A percentile compares a stretch with the other conserved stretches of the same genome.
These are phyloP conservation scores for Engraulis encrasicolus DNA, from an alignment of 2,113 vertebrate genomes.

Conservation along the genomic window DNA sequence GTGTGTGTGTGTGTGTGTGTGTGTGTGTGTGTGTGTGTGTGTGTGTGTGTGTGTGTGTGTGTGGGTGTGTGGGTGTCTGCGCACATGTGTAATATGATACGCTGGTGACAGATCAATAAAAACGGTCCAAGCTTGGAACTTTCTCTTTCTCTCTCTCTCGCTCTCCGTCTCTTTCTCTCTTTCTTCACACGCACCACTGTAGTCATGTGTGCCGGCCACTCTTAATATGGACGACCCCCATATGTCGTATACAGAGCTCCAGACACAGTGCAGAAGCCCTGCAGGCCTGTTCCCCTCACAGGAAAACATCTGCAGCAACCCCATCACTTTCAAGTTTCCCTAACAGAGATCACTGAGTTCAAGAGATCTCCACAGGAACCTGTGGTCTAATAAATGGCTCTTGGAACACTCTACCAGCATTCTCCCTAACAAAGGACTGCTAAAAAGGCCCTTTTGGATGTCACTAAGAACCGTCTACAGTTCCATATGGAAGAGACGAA, in stretches of 20 bases:
- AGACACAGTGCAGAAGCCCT: background rate
- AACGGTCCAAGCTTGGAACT: background rate
- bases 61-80: no score
- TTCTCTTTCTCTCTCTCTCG: background rate
- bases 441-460: background rate
- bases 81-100: background rate
- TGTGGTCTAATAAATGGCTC: background rate
- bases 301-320: background rate
- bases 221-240: background rate
- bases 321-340: background rate
- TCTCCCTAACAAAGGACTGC: background rate
- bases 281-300: background rate
- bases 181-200: background rate
- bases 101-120: conserved; percentile 47
- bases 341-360: background rate
- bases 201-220: background rate
- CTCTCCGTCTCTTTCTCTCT: background rate
- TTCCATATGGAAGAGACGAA: background rate
- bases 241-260: no score
- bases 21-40: conserved; percentile 25
- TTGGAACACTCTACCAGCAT: background rate
- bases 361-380: background rate
- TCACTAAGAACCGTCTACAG: background rate
- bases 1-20: background rate
- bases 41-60: conserved; percentile 22